Base-by-base conservation (phyloP, 2,888 invertebrate genomes). In the Ashinkailepas kermadecensis region DNA sequence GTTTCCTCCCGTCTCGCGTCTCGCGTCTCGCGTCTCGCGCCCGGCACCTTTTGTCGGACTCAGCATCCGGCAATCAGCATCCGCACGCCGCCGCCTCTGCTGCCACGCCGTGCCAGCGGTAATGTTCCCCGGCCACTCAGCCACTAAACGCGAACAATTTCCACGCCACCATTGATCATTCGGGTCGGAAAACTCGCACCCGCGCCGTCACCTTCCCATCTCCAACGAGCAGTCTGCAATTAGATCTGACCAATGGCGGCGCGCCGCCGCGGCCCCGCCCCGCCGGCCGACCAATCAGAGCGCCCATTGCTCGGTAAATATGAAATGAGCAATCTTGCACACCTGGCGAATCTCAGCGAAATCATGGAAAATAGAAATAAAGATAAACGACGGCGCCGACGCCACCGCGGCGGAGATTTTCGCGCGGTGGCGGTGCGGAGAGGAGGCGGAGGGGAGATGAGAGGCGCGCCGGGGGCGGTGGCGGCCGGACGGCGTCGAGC, bases 331-430 rank as follows among this genome's bases (percentile, higher is more conserved):
- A 74, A 74, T 74, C 74, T 11, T 21, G 56, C 9, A 21, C 74
- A 74, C 74, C 74, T 74, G 74, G 74, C 18, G 56, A 56, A 21
- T 74, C 74, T 21, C 74, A 74, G 39, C 74, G 56, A 74, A 74
- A 74, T 74, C 74, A 74, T 74, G 74, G 74, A 74, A 74, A 74
- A 74, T 74, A 74, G 74, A 74, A 74, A 74, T 74, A 74, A 74
- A 56, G 74, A 74, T 74, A 74, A 74, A 74, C 74, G 74, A 56
- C n/a, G 54, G 18, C 56, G 56, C 10, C 21, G 11, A 6, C 10
- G 67, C n/a, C 12, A 25, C 23, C 21, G 21, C 56, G 74, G 74
- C 54, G 4, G 74, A 74, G 74, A 74, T 74, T 74, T 18, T 10
- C 74, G 74, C 70, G 12, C 13, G 39, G 70, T 39, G 39, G 70